Base-by-base conservation (phyloP, 2,113 vertebrate species). In the Pseudolaguvia tuberculata region DNA sequence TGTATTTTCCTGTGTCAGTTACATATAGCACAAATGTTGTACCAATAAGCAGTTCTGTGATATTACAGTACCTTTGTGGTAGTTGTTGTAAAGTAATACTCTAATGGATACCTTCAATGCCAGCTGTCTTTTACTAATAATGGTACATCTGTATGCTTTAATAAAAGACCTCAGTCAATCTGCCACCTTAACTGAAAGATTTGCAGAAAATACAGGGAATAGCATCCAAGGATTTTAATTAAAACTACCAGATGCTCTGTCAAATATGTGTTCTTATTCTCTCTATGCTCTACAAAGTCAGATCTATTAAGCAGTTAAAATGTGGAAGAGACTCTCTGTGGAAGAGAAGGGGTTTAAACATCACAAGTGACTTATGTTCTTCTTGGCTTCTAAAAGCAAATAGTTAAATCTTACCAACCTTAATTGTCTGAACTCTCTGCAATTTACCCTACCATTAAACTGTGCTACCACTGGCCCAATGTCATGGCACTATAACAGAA, bases 101-200 rank as follows among this genome's bases (percentile, higher is more conserved):
- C 25, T 39, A 12, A 20, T 69, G 35, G 39, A 55, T 55, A 75
- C 25, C n/a, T 48, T 13, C 12, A 45, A 71, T 75, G 53, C 39
- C 20, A 65, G 59, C 53, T 55, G 25, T 59, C 59, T 75, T 27
- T 29, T 4, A 73, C 63, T 65, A 42, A 58, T 70, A 70, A 73
- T 57, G 65, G 14, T 42, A 25, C 31, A 62, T 81, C 52, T n/a
- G 5, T 13, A 52, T 51, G 42, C 21, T 58, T 23, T 35, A 27
- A 23, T 66, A 66, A 66, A 66, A 47, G 42, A 65, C 13, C 42
- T 47, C 61, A 63, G 11, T 45, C 21, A 45, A 63, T 12, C 39
- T 21, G 13, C 6, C 61, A 65, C 23, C 45, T 65, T n/a, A n/a
- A n/a, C n/a, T n/a, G n/a, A n/a, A n/a, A n/a, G n/a, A n/a, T n/a